Base-by-base conservation (phyloP, 2,113 vertebrate genomes). In the Sinocyclocheilus rhinocerous region DNA sequence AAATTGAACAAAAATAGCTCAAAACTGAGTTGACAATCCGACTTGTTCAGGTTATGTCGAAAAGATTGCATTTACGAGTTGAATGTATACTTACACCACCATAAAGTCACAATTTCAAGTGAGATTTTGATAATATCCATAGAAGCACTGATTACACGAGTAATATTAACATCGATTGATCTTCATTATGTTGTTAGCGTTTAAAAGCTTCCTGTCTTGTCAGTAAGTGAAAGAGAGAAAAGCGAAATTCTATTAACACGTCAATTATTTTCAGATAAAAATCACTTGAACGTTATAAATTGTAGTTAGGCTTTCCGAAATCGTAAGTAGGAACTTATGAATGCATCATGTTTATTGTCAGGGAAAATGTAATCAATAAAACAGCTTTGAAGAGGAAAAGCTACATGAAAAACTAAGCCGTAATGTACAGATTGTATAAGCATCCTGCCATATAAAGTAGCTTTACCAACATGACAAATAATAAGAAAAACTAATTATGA, bases 401-500 rank as follows among this genome's bases (percentile, higher is more conserved):
- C 45, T 48, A 12, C 10, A 22, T 22, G 20, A 22, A 72, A 72
- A 69, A 29, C 45, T 4, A 18, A 29, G 61, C 79, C 57, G 20
- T 67, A 48, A 83, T 48, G 79, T 20, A 33, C 39, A 42, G 22
- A 81, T 36, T 48, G 7, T 70, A 52, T 70, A 50, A 33, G 65
- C 48, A 69, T 83, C 65, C 81, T 83, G 81, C 29, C 18, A 22
- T 18, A 33, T 50, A 26, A 55, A 69, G 63, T 29, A 82, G 15
- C 29, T 67, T 50, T 48, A 63, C 78, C n/a, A 81, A 81, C 59
- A 67, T 45, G 79, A 72, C 26, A 55, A 72, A 83, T 72, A 52
- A 83, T 52, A 13, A 55, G 65, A 52, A 72, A 70, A 83, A 83
- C 45, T 72, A 70, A 83, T 83, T 55, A 83, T 50, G 42, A 70